phyloP scores from a whole-genome alignment of 2,113 vertebrate genomes.

The Mus pahari region DNA sequence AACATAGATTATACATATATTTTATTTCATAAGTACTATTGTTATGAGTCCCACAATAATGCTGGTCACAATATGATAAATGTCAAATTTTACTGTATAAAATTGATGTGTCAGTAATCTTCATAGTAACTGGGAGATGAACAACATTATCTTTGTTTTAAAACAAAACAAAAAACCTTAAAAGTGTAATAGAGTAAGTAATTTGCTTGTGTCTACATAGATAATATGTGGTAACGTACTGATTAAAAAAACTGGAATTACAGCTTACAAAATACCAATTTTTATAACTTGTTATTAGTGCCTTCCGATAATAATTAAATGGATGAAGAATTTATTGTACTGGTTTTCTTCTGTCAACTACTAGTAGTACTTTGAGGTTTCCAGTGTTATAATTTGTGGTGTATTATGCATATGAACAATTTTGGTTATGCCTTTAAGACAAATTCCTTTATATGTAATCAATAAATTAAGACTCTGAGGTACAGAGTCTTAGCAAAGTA shows the following conservation, averaged over 20 bases:
- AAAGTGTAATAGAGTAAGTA: neutral
- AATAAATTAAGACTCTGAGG: neutral
- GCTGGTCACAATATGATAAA: neutral
- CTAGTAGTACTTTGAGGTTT: constrained; percentile 15
- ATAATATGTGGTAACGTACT: neutral
- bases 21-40: neutral
- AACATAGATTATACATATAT: neutral
- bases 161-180: neutral
- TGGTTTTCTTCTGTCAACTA: neutral
- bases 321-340: neutral
- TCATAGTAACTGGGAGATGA: neutral
- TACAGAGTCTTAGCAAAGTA: neutral
- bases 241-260: constrained; percentile 10
- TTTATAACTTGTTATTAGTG: constrained; percentile 8
- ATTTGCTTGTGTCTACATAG: neutral
- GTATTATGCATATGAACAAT: neutral
- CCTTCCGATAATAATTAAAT: neutral
- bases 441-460: constrained; percentile 14
- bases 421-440: neutral
- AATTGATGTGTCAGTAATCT: neutral
- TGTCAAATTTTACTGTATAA: neutral
- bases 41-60: neutral
- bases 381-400: neutral
- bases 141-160: constrained; percentile 39
- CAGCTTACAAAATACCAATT: constrained; percentile 5